Conservation (phyloP, 2,888 invertebrate genomes). For the Cantharis flavilabris region DNA sequence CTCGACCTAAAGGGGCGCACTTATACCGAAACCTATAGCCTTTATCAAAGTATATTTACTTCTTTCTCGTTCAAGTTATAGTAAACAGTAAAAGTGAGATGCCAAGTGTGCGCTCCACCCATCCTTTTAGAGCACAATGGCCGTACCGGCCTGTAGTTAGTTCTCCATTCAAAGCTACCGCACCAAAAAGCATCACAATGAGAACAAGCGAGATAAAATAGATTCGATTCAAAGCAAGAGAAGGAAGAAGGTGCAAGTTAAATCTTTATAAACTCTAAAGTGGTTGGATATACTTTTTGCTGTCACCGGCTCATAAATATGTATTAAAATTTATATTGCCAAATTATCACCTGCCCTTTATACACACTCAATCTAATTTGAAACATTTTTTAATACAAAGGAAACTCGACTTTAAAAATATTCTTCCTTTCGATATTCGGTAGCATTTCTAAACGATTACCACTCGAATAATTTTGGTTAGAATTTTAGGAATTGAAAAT, state of each 20-base stretch:
- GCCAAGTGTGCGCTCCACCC: conserved; percentile 40
- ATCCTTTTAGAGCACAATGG: conserved; percentile 47
- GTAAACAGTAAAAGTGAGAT: conserved; percentile 27
- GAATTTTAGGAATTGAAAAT: not conserved
- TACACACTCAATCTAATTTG: conserved; percentile 44
- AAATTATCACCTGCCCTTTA: conserved; percentile 49
- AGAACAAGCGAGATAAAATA: conserved; percentile 27
- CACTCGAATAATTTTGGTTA: not conserved
- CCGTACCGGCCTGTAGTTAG: conserved; percentile 43
- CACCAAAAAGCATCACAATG: conserved; percentile 40
- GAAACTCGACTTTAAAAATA: conserved; percentile 18
- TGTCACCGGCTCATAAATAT: conserved; percentile 53
- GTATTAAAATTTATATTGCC: conserved; percentile 52
- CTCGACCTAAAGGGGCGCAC: conserved; percentile 38
- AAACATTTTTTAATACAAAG: conserved; percentile 42
- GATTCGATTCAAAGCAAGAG: conserved; percentile 27
- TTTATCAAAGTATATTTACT: conserved; percentile 32
- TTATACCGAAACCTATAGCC: conserved; percentile 39
- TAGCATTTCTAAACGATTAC: not conserved
- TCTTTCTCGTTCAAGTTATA: conserved; percentile 25
- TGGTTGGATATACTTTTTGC: conserved; percentile 42
- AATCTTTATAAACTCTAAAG: conserved; percentile 40
- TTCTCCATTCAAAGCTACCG: conserved; percentile 43
- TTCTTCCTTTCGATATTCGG: not conserved
- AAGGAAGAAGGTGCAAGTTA: conserved; percentile 39